Evolutionary conservation across 2,797 vertebrate genomes (phyloP).

Genomic region (Chlorospingus flavigularis): DNA sequence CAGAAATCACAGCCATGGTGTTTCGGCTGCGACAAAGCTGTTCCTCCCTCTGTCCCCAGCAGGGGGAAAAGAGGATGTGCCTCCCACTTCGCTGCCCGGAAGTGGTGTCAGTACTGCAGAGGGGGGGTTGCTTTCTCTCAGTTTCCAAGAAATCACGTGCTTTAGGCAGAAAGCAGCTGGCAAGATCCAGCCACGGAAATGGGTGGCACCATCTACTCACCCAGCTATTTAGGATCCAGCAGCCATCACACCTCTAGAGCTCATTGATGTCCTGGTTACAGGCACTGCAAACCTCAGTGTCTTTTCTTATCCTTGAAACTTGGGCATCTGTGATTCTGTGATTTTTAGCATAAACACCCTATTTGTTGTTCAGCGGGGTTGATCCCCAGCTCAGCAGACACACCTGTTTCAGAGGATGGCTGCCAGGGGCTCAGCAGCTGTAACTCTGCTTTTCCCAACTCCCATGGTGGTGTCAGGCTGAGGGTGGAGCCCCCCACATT

Average conservation of each 20-base stretch:
- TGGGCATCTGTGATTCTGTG: not conserved
- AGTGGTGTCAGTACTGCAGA: accelerated
- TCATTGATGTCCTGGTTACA: not conserved
- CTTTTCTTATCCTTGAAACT: not conserved
- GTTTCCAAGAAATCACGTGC: not conserved
- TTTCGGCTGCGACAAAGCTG: not conserved
- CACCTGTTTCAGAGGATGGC: not conserved
- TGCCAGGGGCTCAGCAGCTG: not conserved
- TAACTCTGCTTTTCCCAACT: not conserved
- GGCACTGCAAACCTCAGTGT: not conserved
- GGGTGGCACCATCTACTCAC: accelerated
- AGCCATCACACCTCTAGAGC: not conserved
- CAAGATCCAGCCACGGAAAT: not conserved
- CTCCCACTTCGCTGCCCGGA: accelerated
- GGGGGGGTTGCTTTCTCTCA: not conserved
- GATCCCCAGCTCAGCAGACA: not conserved
- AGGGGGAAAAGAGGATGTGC: not conserved
- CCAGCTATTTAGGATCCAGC: not conserved
- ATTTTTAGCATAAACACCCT: not conserved
- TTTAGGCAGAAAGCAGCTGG: not conserved
- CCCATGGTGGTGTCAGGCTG: not conserved
- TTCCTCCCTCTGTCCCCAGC: not conserved
- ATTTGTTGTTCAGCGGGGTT: not conserved
- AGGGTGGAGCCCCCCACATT: not conserved
- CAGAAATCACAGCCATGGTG: accelerated